Evolutionary conservation across 1,140 invertebrate genomes (phyloP), one percentile per base, ranked within the genome.

Genomic region (Microplitis demolitor): DNA sequence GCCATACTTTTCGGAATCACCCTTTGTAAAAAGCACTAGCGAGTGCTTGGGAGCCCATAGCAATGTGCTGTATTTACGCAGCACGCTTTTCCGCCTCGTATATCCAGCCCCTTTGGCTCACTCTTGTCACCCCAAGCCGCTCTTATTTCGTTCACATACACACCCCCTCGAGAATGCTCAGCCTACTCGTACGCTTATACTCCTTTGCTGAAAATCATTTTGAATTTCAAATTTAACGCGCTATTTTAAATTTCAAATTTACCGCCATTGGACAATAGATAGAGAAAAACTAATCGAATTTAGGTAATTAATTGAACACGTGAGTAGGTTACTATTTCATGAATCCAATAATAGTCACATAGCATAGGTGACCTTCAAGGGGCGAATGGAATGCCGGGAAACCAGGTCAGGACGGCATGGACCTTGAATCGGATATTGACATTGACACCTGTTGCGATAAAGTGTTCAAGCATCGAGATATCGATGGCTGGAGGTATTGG

Each of bases 51-150:
- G n/a, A 78, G 79, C 78, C 78, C 80, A 80, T 82, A 82, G 82
- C 82, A 81, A 83, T 81, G 80, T 83, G 79, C 77, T 77, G 81
- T 85, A 84, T 85, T 83, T 85, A 84, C 79, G 79, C 83, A 84
- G 78, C 78, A 81, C 77, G 78, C 78, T 81, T 83, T 81, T 78
- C 79, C 77, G 77, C 76, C 76, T 78, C 76, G 39, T 45, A 73
- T 72, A 39, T 71, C 68, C 68, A 71, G 62, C 69, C 69, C 73
- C 73, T 70, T 60, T 62, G 34, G 16, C 50, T 13, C 37, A 16
- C 69, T 16, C 58, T 58, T n/a, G 53, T 34, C 70, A 62, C 61
- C 60, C 66, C 34, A 45, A 13, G 14, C 60, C 56, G 54, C 61
- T 63, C 73, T 58, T 70, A 50, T 71, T 69, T 76, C 61, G 35